Conservation (phyloP, 2,888 invertebrate genomes). For the Exocentrus adspersus region DNA sequence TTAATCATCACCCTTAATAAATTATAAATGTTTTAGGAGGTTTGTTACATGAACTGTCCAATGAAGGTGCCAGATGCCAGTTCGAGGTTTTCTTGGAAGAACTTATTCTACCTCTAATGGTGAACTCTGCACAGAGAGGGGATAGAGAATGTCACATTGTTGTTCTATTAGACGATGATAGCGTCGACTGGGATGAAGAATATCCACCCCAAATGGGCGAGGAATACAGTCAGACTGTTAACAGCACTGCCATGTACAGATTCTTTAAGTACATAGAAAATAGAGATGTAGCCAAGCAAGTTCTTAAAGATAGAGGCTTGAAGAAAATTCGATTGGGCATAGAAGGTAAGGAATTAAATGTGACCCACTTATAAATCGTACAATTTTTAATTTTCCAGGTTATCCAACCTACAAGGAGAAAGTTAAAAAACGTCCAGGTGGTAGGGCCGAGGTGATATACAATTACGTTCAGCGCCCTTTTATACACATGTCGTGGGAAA, state of each 20-base stretch:
- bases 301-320: conserved; percentile 96
- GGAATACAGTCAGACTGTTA: conserved; percentile 97
- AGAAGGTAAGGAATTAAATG: conserved; percentile 69
- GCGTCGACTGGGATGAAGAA: conserved; percentile 97
- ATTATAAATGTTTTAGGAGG: conserved; percentile 76
- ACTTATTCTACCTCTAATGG: conserved; percentile 95
- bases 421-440: conserved; percentile 93
- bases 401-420: conserved; percentile 99
- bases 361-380: not conserved
- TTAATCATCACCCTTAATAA: too few species aligned
- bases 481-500: conserved; percentile 99
- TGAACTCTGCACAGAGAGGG: conserved; percentile 90
- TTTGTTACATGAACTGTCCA: conserved; percentile 95
- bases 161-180: conserved; percentile 94
- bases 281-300: conserved; percentile 98
- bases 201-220: conserved; percentile 99
- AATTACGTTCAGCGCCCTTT: conserved; percentile 99
- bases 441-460: conserved; percentile 96
- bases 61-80: conserved; percentile 98
- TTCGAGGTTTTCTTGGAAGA: conserved; percentile 97
- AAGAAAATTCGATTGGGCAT: conserved; percentile 99
- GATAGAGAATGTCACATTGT: conserved; percentile 99
- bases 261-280: conserved; percentile 99
- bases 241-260: conserved; percentile 94
- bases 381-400: too few species aligned